A percentile compares a stretch with the other conserved stretches of the same genome.
phyloP scores from a whole-genome alignment of 2,113 vertebrate species.

The Ahaetulla prasina region DNA sequence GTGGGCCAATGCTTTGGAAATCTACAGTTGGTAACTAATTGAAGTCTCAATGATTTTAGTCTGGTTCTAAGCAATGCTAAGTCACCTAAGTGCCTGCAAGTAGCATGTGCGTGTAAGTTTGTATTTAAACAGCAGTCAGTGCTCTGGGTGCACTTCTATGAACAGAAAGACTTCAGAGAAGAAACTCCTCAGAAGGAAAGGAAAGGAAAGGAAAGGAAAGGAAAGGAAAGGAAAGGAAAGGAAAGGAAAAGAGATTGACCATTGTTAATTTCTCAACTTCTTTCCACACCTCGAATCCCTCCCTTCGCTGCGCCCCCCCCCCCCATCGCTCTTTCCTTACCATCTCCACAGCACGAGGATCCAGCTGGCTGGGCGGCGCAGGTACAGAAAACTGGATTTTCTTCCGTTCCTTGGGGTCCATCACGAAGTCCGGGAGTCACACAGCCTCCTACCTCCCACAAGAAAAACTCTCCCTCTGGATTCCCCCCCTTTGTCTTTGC shows the following conservation, averaged over 20 bases:
- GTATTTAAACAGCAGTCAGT: background rate
- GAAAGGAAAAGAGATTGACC: too few relatives aligned
- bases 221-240: too few relatives aligned
- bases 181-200: background rate
- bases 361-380: slow-evolving; percentile 82
- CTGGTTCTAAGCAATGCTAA: background rate
- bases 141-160: background rate
- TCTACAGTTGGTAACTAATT: background rate
- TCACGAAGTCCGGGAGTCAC: slow-evolving; percentile 51
- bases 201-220: background rate
- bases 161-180: background rate
- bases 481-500: background rate
- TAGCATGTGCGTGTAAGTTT: background rate
- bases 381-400: slow-evolving; percentile 93
- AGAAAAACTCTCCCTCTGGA: slow-evolving; percentile 63
- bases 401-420: slow-evolving; percentile 84
- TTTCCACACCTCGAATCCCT: background rate
- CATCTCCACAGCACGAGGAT: slow-evolving; percentile 94
- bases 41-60: background rate
- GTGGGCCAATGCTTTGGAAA: background rate
- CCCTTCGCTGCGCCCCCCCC: background rate
- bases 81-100: background rate
- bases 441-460: slow-evolving; percentile 63
- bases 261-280: background rate
- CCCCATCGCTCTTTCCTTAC: slow-evolving; percentile 65